Evolutionary conservation across 2,888 invertebrate species (phyloP), one percentile per base, ranked within the genome.

Genomic region (Drosophila villosipedis): DNA sequence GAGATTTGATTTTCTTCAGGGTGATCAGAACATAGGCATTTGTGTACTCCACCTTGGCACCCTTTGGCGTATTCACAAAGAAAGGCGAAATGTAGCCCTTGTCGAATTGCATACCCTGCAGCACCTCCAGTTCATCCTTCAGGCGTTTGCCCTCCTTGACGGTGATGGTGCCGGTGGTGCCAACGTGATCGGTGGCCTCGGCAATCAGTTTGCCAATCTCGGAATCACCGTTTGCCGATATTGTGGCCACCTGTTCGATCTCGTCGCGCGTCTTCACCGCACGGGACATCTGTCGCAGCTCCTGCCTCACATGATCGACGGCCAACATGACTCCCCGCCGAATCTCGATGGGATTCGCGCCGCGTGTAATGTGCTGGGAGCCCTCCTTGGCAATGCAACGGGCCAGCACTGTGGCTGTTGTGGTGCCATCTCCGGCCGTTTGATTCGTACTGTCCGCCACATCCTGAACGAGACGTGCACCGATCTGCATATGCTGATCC

Each of bases 361-460:
- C 99, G 93, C 97, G 98, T 73, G 98, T 98, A 80, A 99, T 98
- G 93, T 97, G 98, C 89, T 99, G 99, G 94, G 99, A 99, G 59
- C 99, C 99, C 94, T 99, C 99, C 92, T 98, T 99, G 57, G 99
- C 99, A 92, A 99, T 99, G n/a, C 99, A 97, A 70, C 99, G 95
- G 0, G 99, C 99, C 75, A 99, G 95, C 64, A 99, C 98, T 1
- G 99, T 99, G 0, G 99, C 99, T 14, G 99, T 98, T 0, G 99
- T 99, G 1, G 99, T 99, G 54, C 99, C 99, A 94, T 99, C 99
- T 22, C 99, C 99, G 67, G 99, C 99, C 93, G 99, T 98, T 93
- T 99, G 99, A 92, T 99, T 99, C 4, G 99, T 99, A 93, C 98
- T 99, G 93, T 99, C 99, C 0, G 99, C 99, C 35, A 99, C 99